Base-by-base conservation (phyloP, 2,113 vertebrate species). In the Typhlomys cinereus region DNA sequence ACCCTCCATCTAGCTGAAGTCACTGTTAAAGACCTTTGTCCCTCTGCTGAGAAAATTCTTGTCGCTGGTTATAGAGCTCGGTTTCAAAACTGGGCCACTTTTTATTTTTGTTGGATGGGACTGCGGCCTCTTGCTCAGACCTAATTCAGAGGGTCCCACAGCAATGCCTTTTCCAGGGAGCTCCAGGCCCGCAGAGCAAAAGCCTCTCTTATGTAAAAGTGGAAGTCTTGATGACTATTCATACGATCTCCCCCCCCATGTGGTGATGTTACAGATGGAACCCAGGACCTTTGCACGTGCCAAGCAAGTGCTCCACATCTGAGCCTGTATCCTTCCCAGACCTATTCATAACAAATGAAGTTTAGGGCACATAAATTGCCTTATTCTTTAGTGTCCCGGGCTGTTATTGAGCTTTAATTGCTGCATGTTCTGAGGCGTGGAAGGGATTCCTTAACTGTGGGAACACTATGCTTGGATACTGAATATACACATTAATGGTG, bases 11-110 rank as follows among this genome's bases (percentile, higher is more conserved):
- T 92, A 89, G 10, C 69, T 94, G 92, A 94, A 96, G 90, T 96
- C 92, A 80, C 91, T 88, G 82, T 21, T 54, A 85, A 93, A 93
- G 88, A 85, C 81, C 91, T 92, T 91, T 41, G 50, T 67, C 91
- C 62, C 73, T 90, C 50, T 52, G 48, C 2, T 0, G 34, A 83
- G 48, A 92, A 89, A 96, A 91, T 44, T 73, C 44, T 57, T 94
- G 90, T 91, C 83, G 90, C 89, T 95, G 71, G 85, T 95, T 91
- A 90, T 39, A 64, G 93, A 75, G 86, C 83, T 88, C 59, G 91
- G 91, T 90, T 96, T 94, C 82, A 88, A 82, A 95, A 94, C 78
- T 93, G 92, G 95, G 88, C 88, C 73, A 79, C 85, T 93, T 90
- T 92, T 86, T 92, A 80, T 94, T 96, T 89, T 92, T 93, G 79